A percentile compares a stretch with the other conserved stretches of the same genome.
These are phyloP conservation scores for Tinea trinotella DNA, from an alignment of 2,888 invertebrate genomes.

Conservation along the genomic window DNA sequence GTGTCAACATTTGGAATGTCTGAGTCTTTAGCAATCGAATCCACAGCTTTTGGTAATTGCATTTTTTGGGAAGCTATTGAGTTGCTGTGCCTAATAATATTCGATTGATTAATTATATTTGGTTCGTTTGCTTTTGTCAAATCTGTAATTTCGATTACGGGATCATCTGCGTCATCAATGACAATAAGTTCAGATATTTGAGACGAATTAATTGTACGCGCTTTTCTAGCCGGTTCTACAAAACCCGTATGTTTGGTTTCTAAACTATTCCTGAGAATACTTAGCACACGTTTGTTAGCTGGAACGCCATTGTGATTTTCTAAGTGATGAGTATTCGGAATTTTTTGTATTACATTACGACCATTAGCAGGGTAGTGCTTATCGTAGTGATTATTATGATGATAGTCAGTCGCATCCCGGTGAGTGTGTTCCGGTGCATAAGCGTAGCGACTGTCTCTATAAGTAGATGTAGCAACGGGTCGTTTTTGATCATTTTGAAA, in stretches of 20 bases:
- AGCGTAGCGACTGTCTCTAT: constrained; percentile 35
- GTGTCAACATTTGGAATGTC: constrained; percentile 49
- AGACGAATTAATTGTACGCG: constrained; percentile 34
- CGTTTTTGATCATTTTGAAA: constrained; percentile 57
- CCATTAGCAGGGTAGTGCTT: constrained; percentile 39
- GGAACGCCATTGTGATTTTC: constrained; percentile 57
- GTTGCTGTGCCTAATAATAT: constrained; percentile 31
- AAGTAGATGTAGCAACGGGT: constrained; percentile 34
- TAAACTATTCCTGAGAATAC: constrained; percentile 79
- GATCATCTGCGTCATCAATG: constrained; percentile 62
- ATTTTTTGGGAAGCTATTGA: constrained; percentile 60
- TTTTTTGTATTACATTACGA: constrained; percentile 56
- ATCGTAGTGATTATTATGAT: constrained; percentile 49
- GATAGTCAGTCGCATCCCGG: constrained; percentile 48
- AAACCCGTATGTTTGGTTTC: constrained; percentile 75
- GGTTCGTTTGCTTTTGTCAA: constrained; percentile 51
- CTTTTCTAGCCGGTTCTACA: constrained; percentile 65
- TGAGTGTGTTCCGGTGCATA: constrained; percentile 40
- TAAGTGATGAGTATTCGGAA: constrained; percentile 48
- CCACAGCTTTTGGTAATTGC: constrained; percentile 78
- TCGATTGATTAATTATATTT: constrained; percentile 31
- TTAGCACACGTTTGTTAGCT: constrained; percentile 80
- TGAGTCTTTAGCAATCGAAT: constrained; percentile 72
- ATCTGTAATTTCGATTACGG: constrained; percentile 63
- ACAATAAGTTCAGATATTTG: constrained; percentile 61